Conservation (phyloP, 2,113 vertebrate species). For the Lepus europaeus region DNA sequence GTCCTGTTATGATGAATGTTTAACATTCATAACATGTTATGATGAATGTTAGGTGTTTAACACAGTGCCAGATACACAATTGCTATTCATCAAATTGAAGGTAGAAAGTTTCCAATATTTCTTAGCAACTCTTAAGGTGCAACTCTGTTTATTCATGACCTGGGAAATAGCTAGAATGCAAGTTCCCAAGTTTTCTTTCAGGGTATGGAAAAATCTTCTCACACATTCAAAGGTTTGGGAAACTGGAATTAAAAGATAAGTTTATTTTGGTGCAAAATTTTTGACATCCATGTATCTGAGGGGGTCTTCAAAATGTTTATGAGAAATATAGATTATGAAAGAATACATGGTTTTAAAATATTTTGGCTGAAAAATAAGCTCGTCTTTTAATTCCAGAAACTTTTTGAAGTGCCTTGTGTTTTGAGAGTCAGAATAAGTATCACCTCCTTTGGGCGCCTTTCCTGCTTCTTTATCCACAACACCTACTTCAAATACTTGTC, state of each 20-base stretch:
- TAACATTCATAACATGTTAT: background rate
- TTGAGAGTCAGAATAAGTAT: constrained; percentile 8
- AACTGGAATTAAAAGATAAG: too few species aligned
- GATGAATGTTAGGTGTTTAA: constrained; percentile 7
- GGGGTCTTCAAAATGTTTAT: too few species aligned
- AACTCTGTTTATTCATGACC: background rate
- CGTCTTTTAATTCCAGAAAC: too few species aligned
- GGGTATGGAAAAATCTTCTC: background rate
- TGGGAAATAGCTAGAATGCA: background rate
- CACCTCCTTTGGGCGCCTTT: background rate
- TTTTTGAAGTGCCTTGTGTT: background rate
- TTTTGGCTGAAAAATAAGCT: too few species aligned
- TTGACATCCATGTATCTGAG: too few species aligned
- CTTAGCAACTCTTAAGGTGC: background rate
- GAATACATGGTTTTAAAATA: too few species aligned
- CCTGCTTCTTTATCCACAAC: background rate
- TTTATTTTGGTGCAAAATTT: too few species aligned
- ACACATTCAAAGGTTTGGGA: background rate
- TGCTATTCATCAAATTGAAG: constrained; percentile 48
- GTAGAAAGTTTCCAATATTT: background rate
- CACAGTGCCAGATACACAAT: background rate
- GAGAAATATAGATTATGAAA: too few species aligned
- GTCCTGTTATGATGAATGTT: background rate
- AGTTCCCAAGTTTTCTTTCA: background rate
- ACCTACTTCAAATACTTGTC: background rate